These are phyloP conservation scores for Eurytoma adleriae DNA, from an alignment of 2,888 invertebrate genomes.

Conservation along the genomic window DNA sequence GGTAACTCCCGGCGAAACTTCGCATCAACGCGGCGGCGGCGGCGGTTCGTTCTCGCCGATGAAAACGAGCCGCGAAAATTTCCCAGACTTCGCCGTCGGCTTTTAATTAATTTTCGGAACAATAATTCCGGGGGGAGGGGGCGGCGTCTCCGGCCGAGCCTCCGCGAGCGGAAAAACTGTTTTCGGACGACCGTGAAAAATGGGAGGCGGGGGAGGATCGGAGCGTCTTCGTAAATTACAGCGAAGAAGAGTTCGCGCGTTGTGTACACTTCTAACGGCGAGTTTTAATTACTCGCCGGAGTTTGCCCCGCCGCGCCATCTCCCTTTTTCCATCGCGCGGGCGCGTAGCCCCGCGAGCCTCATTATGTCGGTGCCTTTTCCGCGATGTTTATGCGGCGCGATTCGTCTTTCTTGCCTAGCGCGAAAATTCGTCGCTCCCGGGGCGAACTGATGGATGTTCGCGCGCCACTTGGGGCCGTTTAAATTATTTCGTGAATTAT, in stretches of 20 bases:
- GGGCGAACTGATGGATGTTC: constrained; percentile 24
- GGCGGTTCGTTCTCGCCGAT: constrained; percentile 3
- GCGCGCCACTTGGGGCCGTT: not conserved
- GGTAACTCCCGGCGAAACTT: constrained; percentile 7
- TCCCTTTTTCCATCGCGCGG: constrained; percentile 5
- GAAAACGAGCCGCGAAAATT: constrained; percentile 29
- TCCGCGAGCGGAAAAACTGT: too few species aligned
- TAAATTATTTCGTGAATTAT: constrained; percentile 10
- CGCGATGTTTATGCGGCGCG: constrained; percentile 14
- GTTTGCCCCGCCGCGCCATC: not conserved
- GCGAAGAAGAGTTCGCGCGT: not conserved
- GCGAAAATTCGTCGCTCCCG: constrained; percentile 36
- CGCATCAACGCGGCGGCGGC: constrained; percentile 1
- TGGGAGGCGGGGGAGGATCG: not conserved
- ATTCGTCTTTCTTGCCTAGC: constrained; percentile 21
- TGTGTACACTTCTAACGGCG: not conserved
- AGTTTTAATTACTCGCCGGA: constrained; percentile 44
- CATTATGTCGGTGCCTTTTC: constrained; percentile 12
- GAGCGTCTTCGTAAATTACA: constrained; percentile 19
- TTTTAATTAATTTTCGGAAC: constrained; percentile 40
- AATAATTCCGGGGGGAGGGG: constrained; percentile 9
- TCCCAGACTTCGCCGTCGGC: constrained; percentile 17
- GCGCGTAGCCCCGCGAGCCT: not conserved
- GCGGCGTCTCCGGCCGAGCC: too few species aligned
- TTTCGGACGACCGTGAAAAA: constrained; percentile 9